phyloP scores from a whole-genome alignment of 2,797 vertebrate genomes.

The Dipus sagitta region DNA sequence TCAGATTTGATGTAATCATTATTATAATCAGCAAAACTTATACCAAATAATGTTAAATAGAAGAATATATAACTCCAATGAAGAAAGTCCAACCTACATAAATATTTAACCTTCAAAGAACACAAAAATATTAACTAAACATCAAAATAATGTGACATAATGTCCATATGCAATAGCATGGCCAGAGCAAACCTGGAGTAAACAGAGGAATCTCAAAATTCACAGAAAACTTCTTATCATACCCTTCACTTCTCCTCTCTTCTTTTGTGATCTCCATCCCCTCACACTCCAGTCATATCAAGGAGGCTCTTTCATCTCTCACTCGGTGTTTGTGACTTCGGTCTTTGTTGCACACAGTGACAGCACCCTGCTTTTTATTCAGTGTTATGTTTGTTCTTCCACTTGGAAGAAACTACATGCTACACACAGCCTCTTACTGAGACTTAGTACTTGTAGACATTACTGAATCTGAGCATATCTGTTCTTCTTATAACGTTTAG shows the following conservation, averaged over 20 bases:
- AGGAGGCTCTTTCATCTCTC: neutral
- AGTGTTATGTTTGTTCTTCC: neutral
- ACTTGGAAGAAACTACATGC: neutral
- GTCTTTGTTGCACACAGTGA: neutral
- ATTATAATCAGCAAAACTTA: neutral
- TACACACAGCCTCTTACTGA: neutral
- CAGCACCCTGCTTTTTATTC: neutral
- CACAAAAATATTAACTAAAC: neutral
- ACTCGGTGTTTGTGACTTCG: too few species aligned
- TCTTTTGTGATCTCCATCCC: neutral
- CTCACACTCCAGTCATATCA: neutral
- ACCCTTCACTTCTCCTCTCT: neutral
- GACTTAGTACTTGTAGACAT: neutral
- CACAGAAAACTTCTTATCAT: neutral
- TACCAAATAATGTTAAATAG: neutral
- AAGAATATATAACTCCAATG: too few species aligned
- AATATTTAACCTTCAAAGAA: neutral
- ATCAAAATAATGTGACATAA: neutral
- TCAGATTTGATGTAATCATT: neutral
- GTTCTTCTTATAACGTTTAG: neutral
- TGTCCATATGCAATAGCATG: neutral
- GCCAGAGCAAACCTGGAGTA: neutral
- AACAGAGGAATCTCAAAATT: neutral
- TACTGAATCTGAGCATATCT: neutral
- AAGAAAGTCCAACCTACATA: neutral